Base-by-base conservation (phyloP, 2,888 invertebrate species). In the Dimorphilus gyrociliatus region DNA sequence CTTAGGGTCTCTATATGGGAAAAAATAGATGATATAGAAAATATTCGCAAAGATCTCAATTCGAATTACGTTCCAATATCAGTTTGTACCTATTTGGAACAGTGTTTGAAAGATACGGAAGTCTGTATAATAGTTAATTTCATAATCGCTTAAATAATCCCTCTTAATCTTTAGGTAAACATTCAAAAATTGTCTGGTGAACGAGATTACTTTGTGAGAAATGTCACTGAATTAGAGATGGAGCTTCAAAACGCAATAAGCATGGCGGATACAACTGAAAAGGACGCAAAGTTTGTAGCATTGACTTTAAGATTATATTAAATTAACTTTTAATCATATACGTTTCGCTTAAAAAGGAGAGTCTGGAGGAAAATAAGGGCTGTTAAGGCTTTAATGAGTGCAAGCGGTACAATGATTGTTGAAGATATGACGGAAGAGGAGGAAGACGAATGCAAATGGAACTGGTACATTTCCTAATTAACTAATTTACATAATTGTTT, bases 81-180 rank as follows among this genome's bases (percentile, higher is more conserved):
- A 23, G 56, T 57, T 19, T 55, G 54, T 37, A 50, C 48, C 13
- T 53, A 56, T 36, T 41, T 58, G 18, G 55, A 57, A 35, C 55
- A 56, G 36, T 57, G 58, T 39, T 53, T 58, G 34, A 58, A 57
- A 36, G 58, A 58, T 38, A 56, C 56, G 4, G 56, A 58, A 51
- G 58, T 57, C 40, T 23, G 24, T 18, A 19, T 10, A n/a, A 27
- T 8, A 10, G 18, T 6, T 10, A 27, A 6, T 15, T n/a, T 10
- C 8, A n/a, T n/a, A 21, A 21, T 21, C 8, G 8, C n/a, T 21
- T 21, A 8, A 21, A 10, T 21, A 21, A 21, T 21, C 32, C 4
- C 24, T 21, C 24, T 14, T 16, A 23, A 10, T 29, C 19, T 26
- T 6, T 26, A 56, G 58, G 47, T 55, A 30, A 56, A 58, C 35